phyloP scores from a whole-genome alignment of 2,888 invertebrate species.

The Drosophila tripunctata region DNA sequence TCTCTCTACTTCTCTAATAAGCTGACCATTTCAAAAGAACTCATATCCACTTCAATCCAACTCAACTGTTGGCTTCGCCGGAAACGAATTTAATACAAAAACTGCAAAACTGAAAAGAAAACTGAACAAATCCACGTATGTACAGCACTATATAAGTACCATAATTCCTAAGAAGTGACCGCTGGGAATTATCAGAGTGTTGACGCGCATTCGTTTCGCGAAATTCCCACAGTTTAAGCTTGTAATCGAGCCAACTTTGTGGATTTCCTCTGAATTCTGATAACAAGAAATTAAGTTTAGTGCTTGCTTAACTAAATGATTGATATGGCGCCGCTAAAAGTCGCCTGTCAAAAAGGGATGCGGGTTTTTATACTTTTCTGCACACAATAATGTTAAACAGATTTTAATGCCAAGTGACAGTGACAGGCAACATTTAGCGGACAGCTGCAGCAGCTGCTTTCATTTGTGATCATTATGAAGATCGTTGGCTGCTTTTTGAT shows the following conservation, averaged over 20 bases:
- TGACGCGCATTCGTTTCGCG: neutral
- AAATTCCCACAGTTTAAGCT: slow-evolving; percentile 59
- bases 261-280: slow-evolving; percentile 14
- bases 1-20: neutral
- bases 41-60: slow-evolving; percentile 20
- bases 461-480: slow-evolving; percentile 18
- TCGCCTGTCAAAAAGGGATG: slow-evolving; percentile 22
- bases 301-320: slow-evolving; percentile 49
- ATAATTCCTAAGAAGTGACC: slow-evolving; percentile 53
- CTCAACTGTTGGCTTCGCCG: slow-evolving; percentile 47
- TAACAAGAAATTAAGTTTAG: slow-evolving; percentile 28
- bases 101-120: neutral
- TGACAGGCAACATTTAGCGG: slow-evolving; percentile 4
- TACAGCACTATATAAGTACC: no score
- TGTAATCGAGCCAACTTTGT: slow-evolving; percentile 49
- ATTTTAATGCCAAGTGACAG: slow-evolving; percentile 54
- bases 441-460: slow-evolving; percentile 30
- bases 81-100: slow-evolving; percentile 65
- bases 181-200: slow-evolving; percentile 40
- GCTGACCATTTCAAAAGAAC: slow-evolving; percentile 21
- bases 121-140: slow-evolving; percentile 2
- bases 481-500: slow-evolving; percentile 24
- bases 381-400: slow-evolving; percentile 16
- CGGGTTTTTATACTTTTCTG: no score
- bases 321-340: slow-evolving; percentile 71